Evolutionary conservation across 1,140 invertebrate genomes (phyloP).

Genomic region (Halesus radiatus): DNA sequence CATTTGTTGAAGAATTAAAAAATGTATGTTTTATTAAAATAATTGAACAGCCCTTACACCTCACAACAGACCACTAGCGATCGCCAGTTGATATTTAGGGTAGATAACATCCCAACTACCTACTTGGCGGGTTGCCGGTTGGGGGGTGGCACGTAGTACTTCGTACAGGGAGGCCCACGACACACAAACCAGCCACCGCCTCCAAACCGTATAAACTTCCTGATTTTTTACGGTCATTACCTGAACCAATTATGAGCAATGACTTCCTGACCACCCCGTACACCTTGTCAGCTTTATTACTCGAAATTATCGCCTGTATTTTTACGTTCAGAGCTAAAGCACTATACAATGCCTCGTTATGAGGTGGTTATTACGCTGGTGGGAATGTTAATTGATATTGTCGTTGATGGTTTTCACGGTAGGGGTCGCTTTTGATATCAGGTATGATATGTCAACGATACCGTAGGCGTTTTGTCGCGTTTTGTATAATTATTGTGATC

Average conservation of each 20-base stretch:
- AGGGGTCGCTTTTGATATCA: not conserved
- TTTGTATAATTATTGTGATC: not conserved
- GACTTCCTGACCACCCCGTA: conserved; percentile 43
- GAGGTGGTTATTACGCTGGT: not conserved
- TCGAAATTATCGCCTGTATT: conserved; percentile 46
- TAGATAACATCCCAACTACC: not conserved
- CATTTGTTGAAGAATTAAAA: too few species aligned
- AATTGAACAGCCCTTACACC: not conserved
- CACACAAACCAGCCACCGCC: not conserved
- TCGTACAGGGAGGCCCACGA: too few species aligned
- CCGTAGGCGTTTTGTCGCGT: conserved; percentile 12
- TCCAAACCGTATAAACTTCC: conserved; percentile 28
- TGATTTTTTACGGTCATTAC: conserved; percentile 55
- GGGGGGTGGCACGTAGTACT: too few species aligned
- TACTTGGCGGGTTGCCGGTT: not conserved
- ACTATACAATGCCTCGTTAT: not conserved
- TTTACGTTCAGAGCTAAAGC: conserved; percentile 29
- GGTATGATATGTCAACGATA: conserved; percentile 5
- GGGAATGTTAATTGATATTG: not conserved
- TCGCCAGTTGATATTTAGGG: not conserved
- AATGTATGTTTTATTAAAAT: too few species aligned
- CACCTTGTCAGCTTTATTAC: conserved; percentile 49
- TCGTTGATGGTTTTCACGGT: not conserved
- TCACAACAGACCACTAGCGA: not conserved
- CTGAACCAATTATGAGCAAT: conserved; percentile 52